A percentile compares a stretch with the other conserved stretches of the same genome.
Conservation (phyloP, 1,140 invertebrate genomes). For the Pygmarrhopalites habei region DNA sequence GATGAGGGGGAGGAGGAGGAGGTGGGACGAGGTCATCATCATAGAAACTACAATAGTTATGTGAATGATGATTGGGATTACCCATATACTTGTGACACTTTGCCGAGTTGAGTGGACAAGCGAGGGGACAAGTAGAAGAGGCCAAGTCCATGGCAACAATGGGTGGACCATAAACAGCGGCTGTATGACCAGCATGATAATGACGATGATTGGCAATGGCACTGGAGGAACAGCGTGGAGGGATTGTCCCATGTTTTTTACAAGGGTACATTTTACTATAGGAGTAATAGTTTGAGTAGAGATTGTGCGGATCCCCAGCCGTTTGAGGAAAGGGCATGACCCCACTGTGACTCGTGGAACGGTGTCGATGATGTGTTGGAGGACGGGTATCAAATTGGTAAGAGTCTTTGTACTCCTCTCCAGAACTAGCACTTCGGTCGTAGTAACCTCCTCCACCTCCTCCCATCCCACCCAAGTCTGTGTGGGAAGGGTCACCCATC, state of each 20-base stretch:
- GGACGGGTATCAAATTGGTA: background rate
- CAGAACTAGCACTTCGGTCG: slow-evolving; percentile 10
- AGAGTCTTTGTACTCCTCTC: slow-evolving; percentile 1
- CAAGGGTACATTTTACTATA: slow-evolving; percentile 10
- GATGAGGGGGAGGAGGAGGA: slow-evolving; percentile 17
- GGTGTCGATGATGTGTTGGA: background rate
- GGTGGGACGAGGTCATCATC: slow-evolving; percentile 21
- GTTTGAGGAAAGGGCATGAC: background rate
- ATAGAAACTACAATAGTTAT: slow-evolving; percentile 1
- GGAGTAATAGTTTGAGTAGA: background rate
- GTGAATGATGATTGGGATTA: background rate
- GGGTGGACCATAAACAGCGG: too few species aligned
- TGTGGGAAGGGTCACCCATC: background rate
- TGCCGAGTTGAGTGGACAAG: background rate
- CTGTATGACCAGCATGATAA: background rate
- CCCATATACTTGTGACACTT: background rate
- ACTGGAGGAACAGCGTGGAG: slow-evolving; percentile 2
- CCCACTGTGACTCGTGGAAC: slow-evolving; percentile 9
- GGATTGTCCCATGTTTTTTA: slow-evolving; percentile 11
- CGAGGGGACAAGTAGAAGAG: background rate
- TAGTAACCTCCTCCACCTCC: background rate
- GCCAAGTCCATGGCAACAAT: background rate
- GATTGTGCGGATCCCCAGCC: background rate
- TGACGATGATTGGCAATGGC: slow-evolving; percentile 1
- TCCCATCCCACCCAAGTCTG: background rate